A percentile compares a stretch with the other conserved stretches of the same genome.
Evolutionary conservation across 1,140 invertebrate genomes (phyloP).

Genomic region (Leguminivora glycinivorella): DNA sequence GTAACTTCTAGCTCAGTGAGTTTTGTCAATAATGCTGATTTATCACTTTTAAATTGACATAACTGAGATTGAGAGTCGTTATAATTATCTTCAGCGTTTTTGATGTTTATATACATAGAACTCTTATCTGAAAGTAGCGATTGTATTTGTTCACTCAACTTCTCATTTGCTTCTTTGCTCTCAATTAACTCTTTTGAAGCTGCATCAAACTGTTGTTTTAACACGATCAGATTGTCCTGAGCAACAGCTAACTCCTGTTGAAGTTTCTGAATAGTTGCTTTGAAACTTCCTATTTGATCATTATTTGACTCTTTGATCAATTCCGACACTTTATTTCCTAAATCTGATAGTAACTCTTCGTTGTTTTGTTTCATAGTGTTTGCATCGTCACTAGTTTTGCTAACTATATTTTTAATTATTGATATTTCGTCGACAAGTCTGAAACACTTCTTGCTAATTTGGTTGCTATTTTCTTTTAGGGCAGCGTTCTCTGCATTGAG

Average conservation of each 20-base stretch:
- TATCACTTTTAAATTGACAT: constrained; percentile 41
- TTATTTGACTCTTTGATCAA: background rate
- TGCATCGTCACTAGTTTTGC: constrained; percentile 45
- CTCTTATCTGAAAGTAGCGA: background rate
- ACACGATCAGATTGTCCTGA: background rate
- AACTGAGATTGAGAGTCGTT: constrained; percentile 14
- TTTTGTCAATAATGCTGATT: constrained; percentile 41
- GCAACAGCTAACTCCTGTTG: background rate
- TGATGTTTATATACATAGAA: background rate
- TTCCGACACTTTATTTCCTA: background rate
- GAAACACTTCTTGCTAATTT: constrained; percentile 36
- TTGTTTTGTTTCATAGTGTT: constrained; percentile 42
- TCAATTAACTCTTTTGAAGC: background rate
- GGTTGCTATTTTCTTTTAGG: constrained; percentile 42
- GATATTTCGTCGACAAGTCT: constrained; percentile 41
- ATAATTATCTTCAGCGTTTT: constrained; percentile 27
- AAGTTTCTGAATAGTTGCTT: background rate
- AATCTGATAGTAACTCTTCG: constrained; percentile 33
- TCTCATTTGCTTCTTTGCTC: background rate
- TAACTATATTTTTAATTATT: constrained; percentile 42
- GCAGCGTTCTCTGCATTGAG: constrained; percentile 49
- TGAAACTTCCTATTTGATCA: background rate
- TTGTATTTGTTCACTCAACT: background rate
- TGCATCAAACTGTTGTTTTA: background rate
- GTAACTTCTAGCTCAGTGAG: constrained; percentile 40